phyloP scores from a whole-genome alignment of 2,113 vertebrate genomes.

The Dicentrarchus labrax region DNA sequence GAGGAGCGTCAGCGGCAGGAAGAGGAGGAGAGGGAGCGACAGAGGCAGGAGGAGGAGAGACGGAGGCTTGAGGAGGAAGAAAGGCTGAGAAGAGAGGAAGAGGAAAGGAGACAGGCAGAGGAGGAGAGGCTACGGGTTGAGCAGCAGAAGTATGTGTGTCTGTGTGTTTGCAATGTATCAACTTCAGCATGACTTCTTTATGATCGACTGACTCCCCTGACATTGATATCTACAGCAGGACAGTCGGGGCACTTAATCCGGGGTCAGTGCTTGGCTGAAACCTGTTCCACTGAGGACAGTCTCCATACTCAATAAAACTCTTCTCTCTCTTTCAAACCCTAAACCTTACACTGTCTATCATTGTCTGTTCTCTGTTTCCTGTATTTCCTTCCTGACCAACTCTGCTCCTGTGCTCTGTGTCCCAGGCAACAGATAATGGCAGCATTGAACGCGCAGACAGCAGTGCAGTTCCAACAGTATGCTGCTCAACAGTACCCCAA shows the following conservation, averaged over 20 bases:
- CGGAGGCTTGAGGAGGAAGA: constrained; percentile 91
- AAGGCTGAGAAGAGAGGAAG: constrained; percentile 90
- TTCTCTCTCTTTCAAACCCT: background rate
- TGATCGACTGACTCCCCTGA: background rate
- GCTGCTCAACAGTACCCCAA: constrained; percentile 98
- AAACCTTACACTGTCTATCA: background rate
- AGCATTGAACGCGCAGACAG: constrained; percentile 96
- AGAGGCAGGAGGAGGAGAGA: constrained; percentile 92
- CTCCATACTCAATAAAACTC: background rate
- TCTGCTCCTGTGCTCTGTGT: background rate
- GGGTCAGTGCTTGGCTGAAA: background rate
- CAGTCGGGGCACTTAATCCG: background rate
- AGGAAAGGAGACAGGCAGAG: constrained; percentile 90
- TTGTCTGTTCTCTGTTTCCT: constrained; percentile 5
- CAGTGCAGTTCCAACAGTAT: constrained; percentile 99
- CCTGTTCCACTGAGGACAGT: background rate
- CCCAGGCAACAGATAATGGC: constrained; percentile 99
- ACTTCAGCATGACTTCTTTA: background rate
- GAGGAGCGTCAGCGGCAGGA: constrained; percentile 91
- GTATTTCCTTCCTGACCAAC: constrained; percentile 14
- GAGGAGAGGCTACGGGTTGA: constrained; percentile 95
- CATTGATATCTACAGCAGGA: background rate
- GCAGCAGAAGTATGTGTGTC: constrained; percentile 93
- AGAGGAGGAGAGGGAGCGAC: constrained; percentile 92
- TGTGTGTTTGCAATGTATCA: background rate